Conservation (phyloP, 2,113 vertebrate species). For the Shinisaurus crocodilurus region DNA sequence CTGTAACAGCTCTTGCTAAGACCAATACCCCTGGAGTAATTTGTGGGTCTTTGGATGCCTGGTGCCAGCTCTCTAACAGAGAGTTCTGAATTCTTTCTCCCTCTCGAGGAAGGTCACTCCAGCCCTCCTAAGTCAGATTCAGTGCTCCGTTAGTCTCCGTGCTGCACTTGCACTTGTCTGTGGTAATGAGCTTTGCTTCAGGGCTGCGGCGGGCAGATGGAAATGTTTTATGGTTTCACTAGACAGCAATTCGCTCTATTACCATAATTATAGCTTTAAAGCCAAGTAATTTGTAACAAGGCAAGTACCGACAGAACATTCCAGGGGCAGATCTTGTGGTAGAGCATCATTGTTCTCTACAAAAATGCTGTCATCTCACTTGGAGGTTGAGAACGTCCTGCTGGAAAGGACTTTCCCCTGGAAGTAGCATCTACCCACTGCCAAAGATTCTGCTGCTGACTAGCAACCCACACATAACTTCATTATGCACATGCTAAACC, state of each 20-base stretch:
- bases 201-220: slow-evolving; percentile 82
- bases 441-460: slow-evolving; percentile 35
- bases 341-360: neutral
- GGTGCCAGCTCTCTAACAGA: accelerated
- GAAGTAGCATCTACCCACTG: neutral
- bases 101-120: neutral
- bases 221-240: slow-evolving; percentile 88
- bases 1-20: no score
- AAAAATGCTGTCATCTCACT: slow-evolving; percentile 8
- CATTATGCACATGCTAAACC: slow-evolving; percentile 43
- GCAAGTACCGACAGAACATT: slow-evolving; percentile 76
- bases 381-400: no score
- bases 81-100: neutral
- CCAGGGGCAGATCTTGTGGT: slow-evolving; percentile 36
- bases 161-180: slow-evolving; percentile 29
- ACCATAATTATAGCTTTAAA: slow-evolving; percentile 90
- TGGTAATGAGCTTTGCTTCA: slow-evolving; percentile 64
- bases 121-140: neutral
- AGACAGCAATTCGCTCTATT: slow-evolving; percentile 86
- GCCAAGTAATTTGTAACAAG: slow-evolving; percentile 83
- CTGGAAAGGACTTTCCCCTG: neutral
- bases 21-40: accelerated
- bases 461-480: slow-evolving; percentile 9
- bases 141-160: slow-evolving; percentile 37
- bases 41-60: neutral